phyloP scores from a whole-genome alignment of 2,113 vertebrate genomes.

The Zootoca vivipara region DNA sequence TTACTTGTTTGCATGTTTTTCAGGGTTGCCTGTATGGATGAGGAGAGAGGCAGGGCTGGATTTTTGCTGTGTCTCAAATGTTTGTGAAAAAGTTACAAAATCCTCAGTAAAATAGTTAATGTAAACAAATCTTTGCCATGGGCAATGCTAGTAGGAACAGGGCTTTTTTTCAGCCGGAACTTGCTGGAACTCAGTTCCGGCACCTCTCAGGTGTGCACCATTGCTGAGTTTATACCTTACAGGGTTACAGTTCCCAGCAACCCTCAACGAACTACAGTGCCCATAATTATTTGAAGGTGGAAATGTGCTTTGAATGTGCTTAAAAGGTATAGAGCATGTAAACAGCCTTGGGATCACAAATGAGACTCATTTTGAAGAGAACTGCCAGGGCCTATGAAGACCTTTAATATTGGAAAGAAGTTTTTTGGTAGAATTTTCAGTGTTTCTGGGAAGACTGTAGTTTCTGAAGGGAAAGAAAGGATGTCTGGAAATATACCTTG shows the following conservation, averaged over 20 bases:
- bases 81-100: not conserved
- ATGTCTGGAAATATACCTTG: not conserved
- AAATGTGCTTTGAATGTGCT: too few species aligned
- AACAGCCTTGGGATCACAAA: not conserved
- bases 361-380: not conserved
- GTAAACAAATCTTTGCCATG: not conserved
- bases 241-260: too few species aligned
- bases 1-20: not conserved
- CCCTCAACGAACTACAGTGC: not conserved
- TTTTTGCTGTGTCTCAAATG: not conserved
- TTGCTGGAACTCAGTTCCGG: too few species aligned
- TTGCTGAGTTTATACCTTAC: too few species aligned
- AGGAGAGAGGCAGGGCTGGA: not conserved
- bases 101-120: not conserved
- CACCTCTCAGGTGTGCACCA: too few species aligned
- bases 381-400: not conserved
- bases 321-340: too few species aligned
- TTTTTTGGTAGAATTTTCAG: not conserved
- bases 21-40: not conserved
- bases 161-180: too few species aligned
- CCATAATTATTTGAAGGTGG: not conserved
- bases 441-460: not conserved
- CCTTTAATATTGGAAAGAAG: not conserved
- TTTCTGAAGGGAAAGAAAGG: not conserved
- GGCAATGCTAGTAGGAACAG: too few species aligned